Evolutionary conservation across 2,888 invertebrate species (phyloP), one percentile per base, ranked within the genome.

Genomic region (Hetaerina titia): DNA sequence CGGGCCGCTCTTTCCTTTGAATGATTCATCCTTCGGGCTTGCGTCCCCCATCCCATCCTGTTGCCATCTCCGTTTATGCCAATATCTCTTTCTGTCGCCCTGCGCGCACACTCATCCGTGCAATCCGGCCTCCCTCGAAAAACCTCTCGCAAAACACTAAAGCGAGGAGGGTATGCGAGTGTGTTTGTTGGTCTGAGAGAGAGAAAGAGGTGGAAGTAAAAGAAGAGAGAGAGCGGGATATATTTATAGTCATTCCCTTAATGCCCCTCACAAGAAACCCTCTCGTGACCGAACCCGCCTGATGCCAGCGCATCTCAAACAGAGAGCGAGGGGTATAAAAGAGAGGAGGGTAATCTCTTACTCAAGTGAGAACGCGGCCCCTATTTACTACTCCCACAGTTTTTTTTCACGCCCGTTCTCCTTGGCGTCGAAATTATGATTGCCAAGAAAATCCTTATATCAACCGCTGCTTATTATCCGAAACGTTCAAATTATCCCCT

Each of bases 161-260:
- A 81, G 81, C 2, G 81, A 11, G 81, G 2, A 22, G 2, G 81
- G 45, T 45, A 45, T 31, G 31, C n/a, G 69, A 2, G 81, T 81
- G 31, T 15, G 81, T 31, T 81, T 22, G 69, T n/a, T 0, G 69
- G 25, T n/a, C 81, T 25, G 60, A 17, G 60, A 60, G 60, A 60
- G 60, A 60, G 60, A 5, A 45, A 17, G 60, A 17, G 60, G 13
- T n/a, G 74, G 81, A 81, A 81, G 22, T 7, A n/a, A 69, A 81
- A 31, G 81, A 81, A 31, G 15, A 81, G 31, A 31, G 81, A 81
- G 81, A 81, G 22, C 25, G 69, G 11, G 74, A 92, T 57, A 63
- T 92, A 92, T 92, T 92, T 92, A 92, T 92, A 92, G 92, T 69
- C 69, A 22, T 69, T 57, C 92, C 92, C 69, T 90, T 64, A 90